These are phyloP conservation scores for Phrynosoma blainvillii DNA, from an alignment of 2,113 vertebrate species.

Conservation along the genomic window DNA sequence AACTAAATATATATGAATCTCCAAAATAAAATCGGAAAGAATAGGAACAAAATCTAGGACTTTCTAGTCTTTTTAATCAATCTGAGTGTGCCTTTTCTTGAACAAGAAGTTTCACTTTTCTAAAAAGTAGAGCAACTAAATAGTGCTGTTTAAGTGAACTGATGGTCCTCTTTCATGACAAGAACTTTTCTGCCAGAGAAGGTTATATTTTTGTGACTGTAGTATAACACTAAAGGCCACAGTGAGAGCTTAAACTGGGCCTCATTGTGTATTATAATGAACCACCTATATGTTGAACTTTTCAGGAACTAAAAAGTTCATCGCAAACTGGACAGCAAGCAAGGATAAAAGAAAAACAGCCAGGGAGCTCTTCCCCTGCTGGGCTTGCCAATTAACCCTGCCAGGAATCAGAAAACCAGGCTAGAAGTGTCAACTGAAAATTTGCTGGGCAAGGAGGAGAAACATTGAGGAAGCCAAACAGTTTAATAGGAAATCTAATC, in stretches of 20 bases:
- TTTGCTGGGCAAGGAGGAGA: conserved; percentile 16
- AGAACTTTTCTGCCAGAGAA: background rate
- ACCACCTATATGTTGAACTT: conserved; percentile 57
- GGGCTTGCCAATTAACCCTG: conserved; percentile 66
- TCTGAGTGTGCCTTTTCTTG: too few species aligned
- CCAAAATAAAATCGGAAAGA: too few species aligned
- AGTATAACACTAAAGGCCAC: background rate
- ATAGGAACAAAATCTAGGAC: too few species aligned
- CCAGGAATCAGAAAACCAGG: conserved; percentile 53
- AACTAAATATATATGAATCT: too few species aligned
- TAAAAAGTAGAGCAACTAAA: background rate
- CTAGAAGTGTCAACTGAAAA: conserved; percentile 45
- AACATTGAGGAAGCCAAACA: conserved; percentile 37
- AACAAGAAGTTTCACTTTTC: background rate
- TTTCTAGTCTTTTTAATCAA: background rate
- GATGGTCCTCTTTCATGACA: background rate
- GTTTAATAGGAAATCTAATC: conserved; percentile 33
- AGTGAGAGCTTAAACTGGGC: background rate
- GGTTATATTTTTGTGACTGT: background rate
- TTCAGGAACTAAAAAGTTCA: conserved; percentile 33
- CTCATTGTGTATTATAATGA: conserved; percentile 12
- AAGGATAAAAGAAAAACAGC: conserved; percentile 41
- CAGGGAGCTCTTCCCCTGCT: conserved; percentile 49
- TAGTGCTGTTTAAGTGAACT: background rate
- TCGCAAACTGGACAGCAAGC: conserved; percentile 47